These are phyloP conservation scores for Drosophila paranaensis DNA, from an alignment of 2,888 invertebrate species.

Conservation along the genomic window DNA sequence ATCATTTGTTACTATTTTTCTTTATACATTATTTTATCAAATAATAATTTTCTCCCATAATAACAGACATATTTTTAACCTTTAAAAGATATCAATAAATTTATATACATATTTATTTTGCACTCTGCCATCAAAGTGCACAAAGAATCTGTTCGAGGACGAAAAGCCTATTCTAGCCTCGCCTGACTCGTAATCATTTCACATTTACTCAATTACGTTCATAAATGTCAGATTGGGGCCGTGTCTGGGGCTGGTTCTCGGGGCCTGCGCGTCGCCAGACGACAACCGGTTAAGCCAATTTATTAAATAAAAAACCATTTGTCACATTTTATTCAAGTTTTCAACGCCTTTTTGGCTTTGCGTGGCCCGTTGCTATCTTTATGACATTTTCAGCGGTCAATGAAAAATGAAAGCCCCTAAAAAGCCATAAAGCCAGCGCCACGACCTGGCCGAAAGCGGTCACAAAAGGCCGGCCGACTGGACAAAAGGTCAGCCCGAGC, in stretches of 20 bases:
- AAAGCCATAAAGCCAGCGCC: constrained; percentile 58
- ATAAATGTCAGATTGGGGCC: constrained; percentile 55
- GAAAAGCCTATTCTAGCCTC: neutral
- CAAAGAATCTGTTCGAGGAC: constrained; percentile 29
- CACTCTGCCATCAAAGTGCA: constrained; percentile 19
- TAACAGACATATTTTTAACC: no score
- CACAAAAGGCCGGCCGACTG: constrained; percentile 19
- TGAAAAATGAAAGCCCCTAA: constrained; percentile 54
- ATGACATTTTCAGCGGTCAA: constrained; percentile 61
- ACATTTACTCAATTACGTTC: constrained; percentile 70
- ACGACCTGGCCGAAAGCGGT: constrained; percentile 32
- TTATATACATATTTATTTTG: neutral
- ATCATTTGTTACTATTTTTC: no score
- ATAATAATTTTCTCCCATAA: no score
- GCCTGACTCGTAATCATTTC: constrained; percentile 54
- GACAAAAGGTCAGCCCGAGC: constrained; percentile 59
- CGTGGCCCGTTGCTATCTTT: constrained; percentile 67
- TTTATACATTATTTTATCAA: no score
- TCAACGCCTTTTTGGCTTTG: constrained; percentile 48
- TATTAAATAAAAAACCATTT: constrained; percentile 80
- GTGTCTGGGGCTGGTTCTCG: constrained; percentile 17
- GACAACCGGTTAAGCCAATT: constrained; percentile 78
- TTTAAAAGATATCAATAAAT: neutral
- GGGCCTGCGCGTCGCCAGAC: constrained; percentile 32
- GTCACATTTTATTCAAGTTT: constrained; percentile 79